Conservation (phyloP, 2,113 vertebrate species). For the Eurystomus gularis region DNA sequence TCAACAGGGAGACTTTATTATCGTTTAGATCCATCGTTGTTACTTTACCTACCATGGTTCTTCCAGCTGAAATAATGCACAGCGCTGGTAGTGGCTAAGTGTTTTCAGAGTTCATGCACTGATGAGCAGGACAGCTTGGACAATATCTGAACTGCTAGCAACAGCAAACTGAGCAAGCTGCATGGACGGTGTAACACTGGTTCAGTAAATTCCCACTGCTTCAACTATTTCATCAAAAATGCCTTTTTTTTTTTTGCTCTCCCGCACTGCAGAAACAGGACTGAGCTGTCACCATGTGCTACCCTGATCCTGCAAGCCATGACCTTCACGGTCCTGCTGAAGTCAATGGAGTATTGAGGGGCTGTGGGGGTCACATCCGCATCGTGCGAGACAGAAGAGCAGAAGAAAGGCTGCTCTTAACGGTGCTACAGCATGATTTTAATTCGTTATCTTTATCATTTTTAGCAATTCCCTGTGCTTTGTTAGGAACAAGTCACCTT, state of each 20-base stretch:
- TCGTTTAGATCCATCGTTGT: constrained; percentile 57
- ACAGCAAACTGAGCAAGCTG: constrained; percentile 36
- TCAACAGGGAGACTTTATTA: constrained; percentile 62
- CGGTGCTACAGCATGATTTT: neutral
- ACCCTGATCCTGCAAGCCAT: neutral
- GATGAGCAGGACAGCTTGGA: constrained; percentile 59
- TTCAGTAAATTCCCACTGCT: constrained; percentile 28
- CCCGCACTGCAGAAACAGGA: neutral
- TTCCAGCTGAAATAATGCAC: constrained; percentile 66
- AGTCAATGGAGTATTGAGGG: fast-evolving
- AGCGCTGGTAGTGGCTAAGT: constrained; percentile 53
- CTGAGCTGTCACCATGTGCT: neutral
- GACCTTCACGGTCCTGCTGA: neutral
- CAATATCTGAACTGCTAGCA: constrained; percentile 43
- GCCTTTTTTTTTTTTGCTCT: neutral
- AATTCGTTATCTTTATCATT: neutral
- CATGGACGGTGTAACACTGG: neutral
- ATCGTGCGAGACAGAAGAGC: neutral
- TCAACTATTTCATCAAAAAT: constrained; percentile 4
- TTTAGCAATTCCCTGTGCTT: neutral
- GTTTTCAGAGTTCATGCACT: constrained; percentile 64
- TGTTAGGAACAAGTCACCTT: neutral
- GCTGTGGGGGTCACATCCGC: neutral
- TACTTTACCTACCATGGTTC: constrained; percentile 47
- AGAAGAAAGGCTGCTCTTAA: neutral